Percentiles rank a stretch among this genome's conserved stretches.
Evolutionary conservation across 2,888 invertebrate genomes (phyloP).

Genomic region (Diplazon laetatorius): DNA sequence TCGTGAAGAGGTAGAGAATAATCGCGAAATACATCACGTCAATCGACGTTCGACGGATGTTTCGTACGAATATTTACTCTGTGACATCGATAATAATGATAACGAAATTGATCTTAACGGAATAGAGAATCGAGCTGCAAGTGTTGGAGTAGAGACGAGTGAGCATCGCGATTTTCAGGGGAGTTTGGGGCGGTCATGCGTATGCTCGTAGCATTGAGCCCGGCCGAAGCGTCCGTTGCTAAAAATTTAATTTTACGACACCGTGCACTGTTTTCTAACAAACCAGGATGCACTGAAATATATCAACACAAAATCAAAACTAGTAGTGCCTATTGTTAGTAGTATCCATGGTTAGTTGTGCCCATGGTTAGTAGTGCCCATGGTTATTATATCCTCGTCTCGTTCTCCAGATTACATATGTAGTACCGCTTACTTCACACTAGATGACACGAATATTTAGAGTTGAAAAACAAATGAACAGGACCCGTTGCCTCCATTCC

Average conservation of each 20-base stretch:
- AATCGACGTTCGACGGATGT: background rate
- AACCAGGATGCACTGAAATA: constrained; percentile 10
- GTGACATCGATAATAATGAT: background rate
- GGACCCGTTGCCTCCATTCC: background rate
- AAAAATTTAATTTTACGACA: background rate
- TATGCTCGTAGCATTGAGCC: constrained; percentile 23
- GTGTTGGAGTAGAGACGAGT: background rate
- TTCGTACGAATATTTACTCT: constrained; percentile 9
- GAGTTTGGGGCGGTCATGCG: constrained; percentile 7
- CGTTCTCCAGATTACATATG: constrained; percentile 25
- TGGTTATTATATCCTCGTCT: constrained; percentile 17
- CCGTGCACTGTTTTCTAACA: background rate
- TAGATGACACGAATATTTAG: constrained; percentile 38
- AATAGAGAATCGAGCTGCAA: background rate
- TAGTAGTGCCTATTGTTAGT: no score
- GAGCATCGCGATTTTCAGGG: constrained; percentile 61
- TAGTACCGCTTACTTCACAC: constrained; percentile 35
- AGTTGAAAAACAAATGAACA: constrained; percentile 16
- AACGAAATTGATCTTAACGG: background rate
- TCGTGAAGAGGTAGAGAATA: background rate
- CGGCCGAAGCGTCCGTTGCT: background rate
- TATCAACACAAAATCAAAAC: constrained; percentile 29
- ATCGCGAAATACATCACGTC: background rate
- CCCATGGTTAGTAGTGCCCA: no score
- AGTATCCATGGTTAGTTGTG: no score